Percentiles rank a stretch among this genome's conserved stretches.
Conservation (phyloP, 1,140 invertebrate species). For the Sinonovacula constricta region DNA sequence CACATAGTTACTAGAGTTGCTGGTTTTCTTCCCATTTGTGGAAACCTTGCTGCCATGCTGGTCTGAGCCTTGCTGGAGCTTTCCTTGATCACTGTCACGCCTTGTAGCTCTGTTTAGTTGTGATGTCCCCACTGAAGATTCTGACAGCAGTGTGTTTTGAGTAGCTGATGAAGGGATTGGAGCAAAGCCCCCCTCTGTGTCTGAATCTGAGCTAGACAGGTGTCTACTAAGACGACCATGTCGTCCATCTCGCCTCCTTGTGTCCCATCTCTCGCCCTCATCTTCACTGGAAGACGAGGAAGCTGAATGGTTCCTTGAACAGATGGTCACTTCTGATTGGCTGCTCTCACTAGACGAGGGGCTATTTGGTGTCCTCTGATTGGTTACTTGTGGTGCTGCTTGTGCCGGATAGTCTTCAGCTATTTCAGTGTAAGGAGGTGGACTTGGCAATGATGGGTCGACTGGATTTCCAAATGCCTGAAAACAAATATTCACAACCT, state of each 20-base stretch:
- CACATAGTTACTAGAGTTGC: no score
- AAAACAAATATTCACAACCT: no score
- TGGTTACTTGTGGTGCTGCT: background rate
- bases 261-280: background rate
- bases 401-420: background rate
- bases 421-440: constrained; percentile 33
- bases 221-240: constrained; percentile 14
- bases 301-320: constrained; percentile 21
- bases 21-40: no score
- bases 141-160: background rate
- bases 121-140: no score
- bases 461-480: constrained; percentile 47
- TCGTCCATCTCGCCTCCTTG: constrained; percentile 10
- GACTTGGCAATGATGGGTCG: constrained; percentile 23
- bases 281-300: constrained; percentile 47
- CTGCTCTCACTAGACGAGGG: constrained; percentile 38
- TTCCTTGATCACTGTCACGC: no score
- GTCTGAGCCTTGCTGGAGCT: no score
- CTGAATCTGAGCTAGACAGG: constrained; percentile 28
- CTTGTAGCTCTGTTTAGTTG: no score
- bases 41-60: no score
- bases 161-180: background rate
- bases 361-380: constrained; percentile 15
- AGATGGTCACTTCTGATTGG: constrained; percentile 40
- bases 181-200: background rate